Evolutionary conservation across 2,113 vertebrate genomes (phyloP), one percentile per base, ranked within the genome.

Genomic region (Pandion haliaetus): DNA sequence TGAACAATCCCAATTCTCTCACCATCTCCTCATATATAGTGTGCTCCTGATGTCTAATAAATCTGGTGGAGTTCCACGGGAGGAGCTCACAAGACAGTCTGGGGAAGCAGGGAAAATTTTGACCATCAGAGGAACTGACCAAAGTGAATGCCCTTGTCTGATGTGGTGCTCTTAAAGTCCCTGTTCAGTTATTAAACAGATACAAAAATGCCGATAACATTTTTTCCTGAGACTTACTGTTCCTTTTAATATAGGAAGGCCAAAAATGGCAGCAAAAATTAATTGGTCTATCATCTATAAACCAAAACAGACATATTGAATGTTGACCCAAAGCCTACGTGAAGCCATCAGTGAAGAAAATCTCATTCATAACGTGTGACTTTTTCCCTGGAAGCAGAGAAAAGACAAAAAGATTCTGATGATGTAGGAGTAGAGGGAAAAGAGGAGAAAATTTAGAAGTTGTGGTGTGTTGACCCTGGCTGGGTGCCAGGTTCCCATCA

Each of bases 21-120:
- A 79, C 5, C 18, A 40, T 24, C 8, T 65, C 12, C 14, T 52
- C 55, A 42, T 45, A 31, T 36, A 47, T 9, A 0, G 0, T 42
- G 12, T n/a, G 9, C 18, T 65, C 29, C 50, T 83, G 10, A 45
- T 57, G 13, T 17, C 52, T 62, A 70, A 65, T 18, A 79, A 57
- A 21, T 7, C 7, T 61, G 20, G 16, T 34, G 4, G 18, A 9
- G 25, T 3, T 82, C 24, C 8, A 18, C 1, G 74, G 36, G 25
- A 86, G n/a, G 40, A 66, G 4, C 20, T 72, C 20, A 76, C 14
- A 62, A 57, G 21, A 28, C 2, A 87, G 28, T 20, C 11, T 55
- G 16, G 29, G 28, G 47, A 38, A 55, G 42, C 1, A 2, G n/a
- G 12, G 21, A 79, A 86, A 82, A 80, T 55, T 76, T 14, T 10